Conservation (phyloP, 2,113 vertebrate species). For the Zosterops pallidus region DNA sequence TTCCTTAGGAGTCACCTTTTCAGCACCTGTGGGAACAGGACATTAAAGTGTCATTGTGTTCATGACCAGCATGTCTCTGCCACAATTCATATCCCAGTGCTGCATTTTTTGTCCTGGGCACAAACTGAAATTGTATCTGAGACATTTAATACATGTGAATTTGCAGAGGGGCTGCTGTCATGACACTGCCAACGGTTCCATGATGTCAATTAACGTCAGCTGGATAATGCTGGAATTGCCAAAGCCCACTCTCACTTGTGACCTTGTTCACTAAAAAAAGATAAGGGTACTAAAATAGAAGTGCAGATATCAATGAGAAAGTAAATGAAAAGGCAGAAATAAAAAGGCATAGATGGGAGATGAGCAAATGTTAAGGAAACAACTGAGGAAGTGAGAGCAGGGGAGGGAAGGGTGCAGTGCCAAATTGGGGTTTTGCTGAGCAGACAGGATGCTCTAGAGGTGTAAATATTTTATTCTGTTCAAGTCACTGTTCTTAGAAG, state of each 20-base stretch:
- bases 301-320: background rate
- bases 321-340: constrained; percentile 39
- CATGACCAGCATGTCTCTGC: background rate
- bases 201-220: background rate
- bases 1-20: background rate
- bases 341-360: background rate
- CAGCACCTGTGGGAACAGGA: background rate
- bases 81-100: background rate
- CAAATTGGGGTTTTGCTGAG: background rate
- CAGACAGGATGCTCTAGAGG: background rate
- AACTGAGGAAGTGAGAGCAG: fast-evolving
- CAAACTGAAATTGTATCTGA: background rate
- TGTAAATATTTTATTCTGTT: background rate
- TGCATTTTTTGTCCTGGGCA: background rate
- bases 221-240: background rate
- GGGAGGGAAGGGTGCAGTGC: background rate
- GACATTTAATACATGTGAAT: background rate
- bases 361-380: background rate
- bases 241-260: constrained; percentile 9
- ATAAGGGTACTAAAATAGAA: constrained; percentile 31
- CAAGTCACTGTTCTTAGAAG: background rate
- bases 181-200: background rate
- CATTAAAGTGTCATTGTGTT: background rate
- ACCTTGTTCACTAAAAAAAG: background rate
- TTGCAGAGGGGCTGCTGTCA: background rate